phyloP scores from a whole-genome alignment of 2,797 vertebrate genomes.

The Parotocinclus haroldoi region DNA sequence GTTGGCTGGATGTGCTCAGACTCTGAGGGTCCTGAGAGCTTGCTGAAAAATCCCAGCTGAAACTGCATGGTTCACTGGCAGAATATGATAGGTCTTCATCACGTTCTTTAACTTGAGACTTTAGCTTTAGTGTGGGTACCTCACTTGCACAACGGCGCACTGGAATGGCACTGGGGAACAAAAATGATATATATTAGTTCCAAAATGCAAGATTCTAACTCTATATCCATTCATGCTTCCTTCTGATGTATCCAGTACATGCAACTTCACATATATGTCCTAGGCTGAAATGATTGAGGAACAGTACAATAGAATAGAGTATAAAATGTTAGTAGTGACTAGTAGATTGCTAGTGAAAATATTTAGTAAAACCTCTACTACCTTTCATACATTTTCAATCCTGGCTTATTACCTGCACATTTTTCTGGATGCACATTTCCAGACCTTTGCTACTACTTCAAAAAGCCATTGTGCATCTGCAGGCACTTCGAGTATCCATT shows the following conservation, averaged over 20 bases:
- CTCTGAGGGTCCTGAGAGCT: conserved; percentile 35
- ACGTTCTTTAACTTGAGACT: conserved; percentile 43
- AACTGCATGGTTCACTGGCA: conserved; percentile 65
- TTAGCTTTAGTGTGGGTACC: conserved; percentile 45
- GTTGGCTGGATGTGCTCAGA: conserved; percentile 19
- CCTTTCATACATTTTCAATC: neutral
- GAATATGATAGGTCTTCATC: conserved; percentile 60
- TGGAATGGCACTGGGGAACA: conserved; percentile 57
- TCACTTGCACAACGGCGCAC: conserved; percentile 66
- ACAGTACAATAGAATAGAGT: too few species aligned
- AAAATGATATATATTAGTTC: neutral
- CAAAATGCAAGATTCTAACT: too few species aligned
- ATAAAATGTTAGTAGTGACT: too few species aligned
- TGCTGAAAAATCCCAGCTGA: conserved; percentile 68
- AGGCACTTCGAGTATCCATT: conserved; percentile 86
- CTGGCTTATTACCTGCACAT: conserved; percentile 28
- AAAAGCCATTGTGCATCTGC: conserved; percentile 78
- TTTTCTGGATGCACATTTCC: conserved; percentile 47
- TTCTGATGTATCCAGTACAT: too few species aligned
- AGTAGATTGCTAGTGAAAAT: too few species aligned
- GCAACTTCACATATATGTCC: too few species aligned
- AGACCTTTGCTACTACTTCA: conserved; percentile 64
- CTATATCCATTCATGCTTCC: too few species aligned
- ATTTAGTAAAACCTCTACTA: too few species aligned
- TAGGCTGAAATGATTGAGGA: too few species aligned